Evolutionary conservation across 2,797 vertebrate species (phyloP).

Genomic region (Graptemys geographica): DNA sequence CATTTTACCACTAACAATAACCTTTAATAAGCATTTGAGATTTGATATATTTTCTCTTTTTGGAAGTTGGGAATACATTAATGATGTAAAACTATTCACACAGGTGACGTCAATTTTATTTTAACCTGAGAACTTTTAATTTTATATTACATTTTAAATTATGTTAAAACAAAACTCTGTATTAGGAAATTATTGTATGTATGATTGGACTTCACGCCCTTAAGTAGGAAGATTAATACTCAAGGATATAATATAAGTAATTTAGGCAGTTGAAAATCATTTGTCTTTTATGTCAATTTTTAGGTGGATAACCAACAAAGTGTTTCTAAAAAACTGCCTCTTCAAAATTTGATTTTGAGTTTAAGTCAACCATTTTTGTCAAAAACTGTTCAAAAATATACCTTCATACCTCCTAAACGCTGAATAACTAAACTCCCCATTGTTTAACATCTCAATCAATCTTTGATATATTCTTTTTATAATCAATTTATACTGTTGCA

Average conservation of each 20-base stretch:
- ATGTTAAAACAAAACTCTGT: slow-evolving; percentile 10
- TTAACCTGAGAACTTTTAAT: neutral
- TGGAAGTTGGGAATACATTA: neutral
- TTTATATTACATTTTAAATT: neutral
- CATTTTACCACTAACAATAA: slow-evolving; percentile 6
- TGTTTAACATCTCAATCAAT: neutral
- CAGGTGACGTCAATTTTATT: neutral
- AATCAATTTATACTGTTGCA: neutral
- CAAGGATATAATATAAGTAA: neutral
- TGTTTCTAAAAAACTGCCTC: neutral
- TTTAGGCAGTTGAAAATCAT: neutral
- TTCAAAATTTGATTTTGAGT: neutral
- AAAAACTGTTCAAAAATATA: neutral
- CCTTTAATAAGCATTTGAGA: slow-evolving; percentile 8
- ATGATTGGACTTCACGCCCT: fast-evolving
- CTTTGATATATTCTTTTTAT: neutral
- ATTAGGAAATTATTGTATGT: neutral
- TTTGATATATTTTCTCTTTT: slow-evolving; percentile 17
- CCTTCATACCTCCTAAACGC: neutral
- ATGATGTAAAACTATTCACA: neutral
- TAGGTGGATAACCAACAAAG: neutral
- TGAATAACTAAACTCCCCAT: neutral
- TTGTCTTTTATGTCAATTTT: neutral
- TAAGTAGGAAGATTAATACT: neutral
- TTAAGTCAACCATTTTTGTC: neutral